Evolutionary conservation across 2,888 invertebrate species (phyloP), one percentile per base, ranked within the genome.

Genomic region (Schizaphis graminum): DNA sequence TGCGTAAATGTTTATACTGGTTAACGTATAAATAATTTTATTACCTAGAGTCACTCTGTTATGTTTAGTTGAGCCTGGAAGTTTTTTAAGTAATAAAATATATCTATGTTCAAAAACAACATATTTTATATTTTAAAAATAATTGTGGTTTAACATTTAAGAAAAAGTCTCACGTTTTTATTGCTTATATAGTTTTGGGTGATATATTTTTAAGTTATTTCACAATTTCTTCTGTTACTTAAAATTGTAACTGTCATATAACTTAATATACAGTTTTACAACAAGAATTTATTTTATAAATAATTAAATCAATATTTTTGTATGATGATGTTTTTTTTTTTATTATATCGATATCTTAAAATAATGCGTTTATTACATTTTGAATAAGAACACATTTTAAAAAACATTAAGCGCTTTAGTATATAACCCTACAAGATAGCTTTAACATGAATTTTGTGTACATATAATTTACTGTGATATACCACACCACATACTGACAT

Each of bases 31-130:
- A 77, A 67, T 92, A 89, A 89, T 77, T 89, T 89, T 89, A 77
- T 93, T 89, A 77, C 35, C 67, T 67, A 77, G 92, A 77, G 92
- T 92, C 88, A 92, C 26, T 57, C 86, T 26, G 41, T 28, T 85
- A 84, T 85, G 35, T 49, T 61, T 92, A 57, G 28, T 49, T 87
- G 61, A 28, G 84, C 21, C 41, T 26, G 56, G 77, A 53, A 16
- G 53, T 84, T 89, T 89, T 86, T 47, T 86, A 28, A 44, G 85
- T 47, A 86, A 47, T 86, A 86, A 13, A 26, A 28, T 86, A 47
- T 86, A 86, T 47, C 7, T 11, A 47, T 56, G 35, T 53, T 10
- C 35, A 35, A 53, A 35, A 53, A 21, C 35, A 56, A 8, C 1
- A 41, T 56, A 88, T 56, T 53, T 88, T 56, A 56, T 56, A 35